Evolutionary conservation across 2,797 vertebrate genomes (phyloP).

Genomic region (Acrocephalus scirpaceus): DNA sequence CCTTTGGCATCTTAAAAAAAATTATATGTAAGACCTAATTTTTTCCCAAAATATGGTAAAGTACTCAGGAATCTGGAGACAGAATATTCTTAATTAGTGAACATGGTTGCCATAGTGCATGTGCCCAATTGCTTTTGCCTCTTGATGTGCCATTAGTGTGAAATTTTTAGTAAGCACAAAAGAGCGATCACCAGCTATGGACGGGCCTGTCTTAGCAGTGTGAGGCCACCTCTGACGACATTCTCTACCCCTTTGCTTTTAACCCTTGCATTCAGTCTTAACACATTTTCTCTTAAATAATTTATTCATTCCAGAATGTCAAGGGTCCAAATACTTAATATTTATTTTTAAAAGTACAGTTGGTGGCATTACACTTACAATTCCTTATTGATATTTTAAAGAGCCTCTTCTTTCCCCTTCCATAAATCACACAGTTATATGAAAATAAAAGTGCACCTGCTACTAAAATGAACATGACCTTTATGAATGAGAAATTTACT

Average conservation of each 20-base stretch:
- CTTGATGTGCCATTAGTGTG: constrained; percentile 77
- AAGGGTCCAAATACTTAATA: constrained; percentile 91
- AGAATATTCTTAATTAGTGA: constrained; percentile 81
- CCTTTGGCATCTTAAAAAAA: constrained; percentile 87
- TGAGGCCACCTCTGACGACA: constrained; percentile 77
- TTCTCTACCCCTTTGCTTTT: constrained; percentile 75
- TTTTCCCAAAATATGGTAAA: constrained; percentile 83
- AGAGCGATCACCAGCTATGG: constrained; percentile 85
- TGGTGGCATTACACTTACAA: constrained; percentile 92
- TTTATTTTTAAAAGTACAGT: constrained; percentile 88
- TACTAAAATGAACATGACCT: constrained; percentile 69
- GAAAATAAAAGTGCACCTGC: constrained; percentile 67
- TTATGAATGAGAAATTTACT: constrained; percentile 45
- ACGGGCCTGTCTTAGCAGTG: constrained; percentile 71
- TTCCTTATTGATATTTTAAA: constrained; percentile 61
- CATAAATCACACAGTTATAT: constrained; percentile 55
- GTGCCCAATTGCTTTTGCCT: constrained; percentile 79
- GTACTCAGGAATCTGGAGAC: constrained; percentile 94
- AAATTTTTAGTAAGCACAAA: constrained; percentile 79
- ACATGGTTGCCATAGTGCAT: constrained; percentile 80
- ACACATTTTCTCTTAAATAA: constrained; percentile 91
- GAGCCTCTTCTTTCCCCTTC: constrained; percentile 51
- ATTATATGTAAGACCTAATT: constrained; percentile 74
- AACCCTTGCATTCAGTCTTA: constrained; percentile 88
- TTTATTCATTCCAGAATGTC: constrained; percentile 97